Evolutionary conservation across 1,140 invertebrate species (phyloP).

Genomic region (Lepidurus packardi): DNA sequence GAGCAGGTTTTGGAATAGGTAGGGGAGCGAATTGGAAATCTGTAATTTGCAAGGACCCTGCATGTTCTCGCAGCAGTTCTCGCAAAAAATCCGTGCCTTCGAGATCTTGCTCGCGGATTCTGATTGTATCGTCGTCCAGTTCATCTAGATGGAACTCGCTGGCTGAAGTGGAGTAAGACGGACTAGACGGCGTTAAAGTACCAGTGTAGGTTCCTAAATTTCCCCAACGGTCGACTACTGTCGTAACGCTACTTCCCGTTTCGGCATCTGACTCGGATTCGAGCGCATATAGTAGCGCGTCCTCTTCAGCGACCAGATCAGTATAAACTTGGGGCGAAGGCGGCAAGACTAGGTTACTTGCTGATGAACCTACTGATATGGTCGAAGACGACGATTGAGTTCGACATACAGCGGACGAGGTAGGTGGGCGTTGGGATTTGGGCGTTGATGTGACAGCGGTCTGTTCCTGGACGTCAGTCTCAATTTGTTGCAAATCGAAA

Average conservation of each 20-base stretch:
- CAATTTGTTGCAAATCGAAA: not conserved
- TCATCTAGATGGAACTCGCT: not conserved
- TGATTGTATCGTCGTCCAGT: not conserved
- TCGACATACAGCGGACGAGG: not conserved
- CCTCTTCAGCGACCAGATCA: conserved; percentile 31
- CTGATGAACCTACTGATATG: not conserved
- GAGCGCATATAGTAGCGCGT: not conserved
- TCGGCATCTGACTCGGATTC: conserved; percentile 30
- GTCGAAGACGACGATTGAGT: not conserved
- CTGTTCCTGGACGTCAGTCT: not conserved
- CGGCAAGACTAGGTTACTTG: not conserved
- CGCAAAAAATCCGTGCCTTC: conserved; percentile 26
- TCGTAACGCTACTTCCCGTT: conserved; percentile 27
- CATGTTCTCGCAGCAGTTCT: not conserved
- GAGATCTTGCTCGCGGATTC: conserved; percentile 4
- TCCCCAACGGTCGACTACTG: conserved; percentile 27
- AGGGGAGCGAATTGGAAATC: not conserved
- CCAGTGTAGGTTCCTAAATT: not conserved
- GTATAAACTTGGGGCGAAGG: conserved; percentile 28
- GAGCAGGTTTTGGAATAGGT: not conserved
- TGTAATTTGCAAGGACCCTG: not conserved
- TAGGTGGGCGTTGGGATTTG: not conserved
- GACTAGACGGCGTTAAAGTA: not conserved
- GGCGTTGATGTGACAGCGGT: conserved; percentile 7
- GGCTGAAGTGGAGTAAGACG: not conserved